phyloP scores from a whole-genome alignment of 2,797 vertebrate genomes.

The Sternarchorhynchus goeldii region DNA sequence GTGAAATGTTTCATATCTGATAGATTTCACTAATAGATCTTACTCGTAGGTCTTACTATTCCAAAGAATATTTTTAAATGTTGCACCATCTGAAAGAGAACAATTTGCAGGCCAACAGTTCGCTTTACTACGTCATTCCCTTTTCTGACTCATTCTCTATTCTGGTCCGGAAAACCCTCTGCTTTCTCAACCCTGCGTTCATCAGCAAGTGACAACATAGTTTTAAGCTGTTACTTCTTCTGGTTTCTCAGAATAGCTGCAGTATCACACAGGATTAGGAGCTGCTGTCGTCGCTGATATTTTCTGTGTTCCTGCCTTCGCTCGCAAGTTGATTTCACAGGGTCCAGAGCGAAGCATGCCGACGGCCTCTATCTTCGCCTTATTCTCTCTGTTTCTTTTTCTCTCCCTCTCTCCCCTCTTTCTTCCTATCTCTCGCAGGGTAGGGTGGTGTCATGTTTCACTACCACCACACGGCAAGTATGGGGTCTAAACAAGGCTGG shows the following conservation, averaged over 20 bases:
- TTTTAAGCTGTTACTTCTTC: constrained; percentile 3
- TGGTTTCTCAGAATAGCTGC: background rate
- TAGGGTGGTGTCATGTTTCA: constrained; percentile 65
- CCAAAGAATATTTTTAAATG: too few species aligned
- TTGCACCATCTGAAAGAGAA: too few species aligned
- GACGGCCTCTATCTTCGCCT: constrained; percentile 60
- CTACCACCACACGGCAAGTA: constrained; percentile 15
- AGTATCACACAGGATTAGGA: background rate
- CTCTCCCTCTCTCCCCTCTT: background rate
- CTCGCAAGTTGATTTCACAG: constrained; percentile 33
- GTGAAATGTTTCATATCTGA: too few species aligned
- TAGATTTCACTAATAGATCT: too few species aligned
- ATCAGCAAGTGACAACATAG: background rate
- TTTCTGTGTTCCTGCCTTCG: too few species aligned
- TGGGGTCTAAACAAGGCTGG: constrained; percentile 31
- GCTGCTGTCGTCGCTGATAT: too few species aligned
- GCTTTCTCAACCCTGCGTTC: background rate
- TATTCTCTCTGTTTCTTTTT: constrained; percentile 37
- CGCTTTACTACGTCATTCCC: too few species aligned
- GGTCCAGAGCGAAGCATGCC: constrained; percentile 56
- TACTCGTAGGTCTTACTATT: too few species aligned
- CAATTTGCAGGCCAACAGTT: too few species aligned
- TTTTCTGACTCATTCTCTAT: background rate
- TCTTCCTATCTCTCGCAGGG: constrained; percentile 18
- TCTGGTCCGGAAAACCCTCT: background rate